phyloP scores from a whole-genome alignment of 2,113 vertebrate genomes.

The Perca fluviatilis region DNA sequence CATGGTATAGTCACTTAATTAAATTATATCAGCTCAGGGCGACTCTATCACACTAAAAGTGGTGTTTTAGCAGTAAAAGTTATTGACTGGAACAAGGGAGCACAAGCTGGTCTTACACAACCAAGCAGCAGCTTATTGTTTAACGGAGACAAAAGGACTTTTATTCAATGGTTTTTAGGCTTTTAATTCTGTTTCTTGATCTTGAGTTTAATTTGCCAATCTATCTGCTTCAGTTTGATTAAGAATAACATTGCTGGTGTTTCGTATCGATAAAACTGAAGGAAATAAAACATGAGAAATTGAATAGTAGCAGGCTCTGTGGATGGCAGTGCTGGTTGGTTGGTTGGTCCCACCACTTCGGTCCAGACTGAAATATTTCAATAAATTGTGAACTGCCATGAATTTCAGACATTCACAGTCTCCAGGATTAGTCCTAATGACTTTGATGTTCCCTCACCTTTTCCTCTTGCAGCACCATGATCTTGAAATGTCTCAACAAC shows the following conservation, averaged over 20 bases:
- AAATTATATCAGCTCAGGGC: conserved; percentile 19
- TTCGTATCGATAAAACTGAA: conserved; percentile 10
- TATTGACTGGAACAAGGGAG: conserved; percentile 34
- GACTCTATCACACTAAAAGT: conserved; percentile 36
- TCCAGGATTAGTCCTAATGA: not conserved
- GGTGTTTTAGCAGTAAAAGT: conserved; percentile 46
- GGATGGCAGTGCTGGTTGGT: not conserved
- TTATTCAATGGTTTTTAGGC: not conserved
- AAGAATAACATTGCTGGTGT: not conserved
- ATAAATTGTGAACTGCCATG: not conserved
- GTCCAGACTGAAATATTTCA: not conserved
- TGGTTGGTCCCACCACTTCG: not conserved
- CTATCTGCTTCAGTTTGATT: not conserved
- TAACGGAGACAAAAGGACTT: not conserved
- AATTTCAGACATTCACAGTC: not conserved
- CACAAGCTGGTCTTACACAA: not conserved
- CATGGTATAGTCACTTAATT: conserved; percentile 1
- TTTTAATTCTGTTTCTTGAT: conserved; percentile 5
- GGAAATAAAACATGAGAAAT: not conserved
- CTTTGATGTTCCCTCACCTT: not conserved
- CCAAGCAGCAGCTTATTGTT: not conserved
- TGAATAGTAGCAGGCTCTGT: not conserved
- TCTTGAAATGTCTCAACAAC: not conserved
- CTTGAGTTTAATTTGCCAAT: not conserved
- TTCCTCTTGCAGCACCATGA: not conserved